Evolutionary conservation across 2,113 vertebrate genomes (phyloP), one percentile per base, ranked within the genome.

Genomic region (Corythoichthys haematopterus): DNA sequence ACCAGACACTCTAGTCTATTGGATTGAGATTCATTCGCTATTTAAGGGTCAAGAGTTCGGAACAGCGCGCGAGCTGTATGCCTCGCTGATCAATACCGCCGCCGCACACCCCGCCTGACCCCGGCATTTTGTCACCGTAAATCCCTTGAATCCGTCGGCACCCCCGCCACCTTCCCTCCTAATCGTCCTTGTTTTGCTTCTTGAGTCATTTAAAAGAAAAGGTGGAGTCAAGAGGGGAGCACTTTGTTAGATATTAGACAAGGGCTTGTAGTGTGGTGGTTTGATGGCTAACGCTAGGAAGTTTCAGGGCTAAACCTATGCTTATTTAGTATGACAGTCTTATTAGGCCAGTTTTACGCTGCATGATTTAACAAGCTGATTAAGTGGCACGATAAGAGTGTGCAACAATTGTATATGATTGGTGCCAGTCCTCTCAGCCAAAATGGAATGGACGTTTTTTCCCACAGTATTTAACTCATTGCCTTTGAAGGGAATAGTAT

Each of bases 11-110:
- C 88, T 85, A 95, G 94, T 97, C 96, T 93, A 96, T 98, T 94
- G 93, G 89, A 97, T 98, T 93, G 94, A 97, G 93, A 98, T 98
- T 97, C 95, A 95, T 94, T 93, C 88, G 91, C 95, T 94, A 96
- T 98, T 98, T 99, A 95, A 92, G 93, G 96, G 97, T 96, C 96
- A 97, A 90, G 55, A 93, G 96, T 92, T 93, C 93, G 66, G 88
- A 12, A 90, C 92, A 88, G 84, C 88, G 89, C 78, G 33, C 82
- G 89, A 79, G 87, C 88, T 88, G 90, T 90, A 91, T 89, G 92
- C 85, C 83, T 87, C 86, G 37, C 91, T 92, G 94, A 95, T 98
- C 95, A 92, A 97, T 97, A 95, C 87, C 65, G 4, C 77, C 40
- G 79, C 84, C 80, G 78, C 86, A 82, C 89, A 70, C 85, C 79